Evolutionary conservation across 2,113 vertebrate species (phyloP).

Genomic region (Hydrochoerus hydrochaeris): DNA sequence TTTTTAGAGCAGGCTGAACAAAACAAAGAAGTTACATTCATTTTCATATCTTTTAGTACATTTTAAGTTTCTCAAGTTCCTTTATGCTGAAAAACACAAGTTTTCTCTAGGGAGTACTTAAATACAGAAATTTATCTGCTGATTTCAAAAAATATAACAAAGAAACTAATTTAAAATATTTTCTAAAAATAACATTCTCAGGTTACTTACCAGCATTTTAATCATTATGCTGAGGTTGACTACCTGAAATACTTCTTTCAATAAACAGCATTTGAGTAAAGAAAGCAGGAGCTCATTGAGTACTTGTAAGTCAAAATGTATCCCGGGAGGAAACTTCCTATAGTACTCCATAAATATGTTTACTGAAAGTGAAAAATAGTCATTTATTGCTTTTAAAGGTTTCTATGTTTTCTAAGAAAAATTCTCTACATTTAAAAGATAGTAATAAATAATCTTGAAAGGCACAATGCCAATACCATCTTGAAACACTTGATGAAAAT

Average conservation of each 20-base stretch:
- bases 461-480: not conserved
- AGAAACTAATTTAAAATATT: slow-evolving; percentile 13
- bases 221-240: slow-evolving; percentile 84
- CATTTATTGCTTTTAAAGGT: slow-evolving; percentile 51
- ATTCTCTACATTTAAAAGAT: slow-evolving; percentile 55
- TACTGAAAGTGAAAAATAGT: slow-evolving; percentile 84
- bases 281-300: slow-evolving; percentile 89
- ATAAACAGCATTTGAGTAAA: slow-evolving; percentile 87
- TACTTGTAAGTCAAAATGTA: slow-evolving; percentile 87
- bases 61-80: slow-evolving; percentile 55
- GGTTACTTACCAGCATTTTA: slow-evolving; percentile 90
- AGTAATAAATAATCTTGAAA: slow-evolving; percentile 42
- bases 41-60: slow-evolving; percentile 63
- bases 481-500: slow-evolving; percentile 49
- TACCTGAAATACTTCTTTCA: slow-evolving; percentile 90
- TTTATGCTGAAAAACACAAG: slow-evolving; percentile 49
- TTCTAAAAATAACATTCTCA: slow-evolving; percentile 32
- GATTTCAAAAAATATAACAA: slow-evolving; percentile 24
- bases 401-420: slow-evolving; percentile 41
- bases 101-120: slow-evolving; percentile 35
- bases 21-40: slow-evolving; percentile 76
- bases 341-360: slow-evolving; percentile 92
- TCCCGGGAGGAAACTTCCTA: slow-evolving; percentile 86
- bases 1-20: slow-evolving; percentile 88
- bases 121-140: slow-evolving; percentile 32